Evolutionary conservation across 1,140 invertebrate species (phyloP).

Genomic region (Eumaeus atala): DNA sequence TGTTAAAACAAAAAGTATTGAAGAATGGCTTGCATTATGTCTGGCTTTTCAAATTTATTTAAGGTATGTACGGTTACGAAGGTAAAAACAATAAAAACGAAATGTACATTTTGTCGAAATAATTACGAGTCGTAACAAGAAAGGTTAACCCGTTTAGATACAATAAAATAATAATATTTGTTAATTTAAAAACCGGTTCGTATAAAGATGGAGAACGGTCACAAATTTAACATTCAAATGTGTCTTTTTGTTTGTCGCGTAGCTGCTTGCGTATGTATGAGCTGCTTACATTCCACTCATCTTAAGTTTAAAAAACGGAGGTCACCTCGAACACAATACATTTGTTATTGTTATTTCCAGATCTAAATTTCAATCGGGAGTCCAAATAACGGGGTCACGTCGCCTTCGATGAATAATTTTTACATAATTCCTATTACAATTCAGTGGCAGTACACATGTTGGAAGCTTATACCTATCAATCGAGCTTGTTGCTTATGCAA

Average conservation of each 20-base stretch:
- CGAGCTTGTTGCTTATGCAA: no score
- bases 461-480: no score
- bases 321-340: conserved; percentile 59
- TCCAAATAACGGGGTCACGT: conserved; percentile 66
- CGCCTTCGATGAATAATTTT: conserved; percentile 54
- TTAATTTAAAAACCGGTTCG: conserved; percentile 44
- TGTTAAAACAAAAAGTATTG: no score
- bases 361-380: conserved; percentile 66
- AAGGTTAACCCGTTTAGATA: neutral
- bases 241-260: conserved; percentile 60
- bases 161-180: neutral
- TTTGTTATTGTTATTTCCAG: conserved; percentile 66
- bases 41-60: no score
- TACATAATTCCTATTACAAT: conserved; percentile 53
- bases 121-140: neutral
- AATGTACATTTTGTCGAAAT: neutral
- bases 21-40: no score
- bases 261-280: conserved; percentile 59
- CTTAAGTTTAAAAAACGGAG: conserved; percentile 48
- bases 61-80: no score
- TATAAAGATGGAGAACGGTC: conserved; percentile 51
- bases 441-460: neutral
- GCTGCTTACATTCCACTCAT: conserved; percentile 47
- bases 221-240: conserved; percentile 64
- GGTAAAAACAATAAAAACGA: no score